Evolutionary conservation across 2,888 invertebrate genomes (phyloP).

Genomic region (Lepidocyrtoides sp.): DNA sequence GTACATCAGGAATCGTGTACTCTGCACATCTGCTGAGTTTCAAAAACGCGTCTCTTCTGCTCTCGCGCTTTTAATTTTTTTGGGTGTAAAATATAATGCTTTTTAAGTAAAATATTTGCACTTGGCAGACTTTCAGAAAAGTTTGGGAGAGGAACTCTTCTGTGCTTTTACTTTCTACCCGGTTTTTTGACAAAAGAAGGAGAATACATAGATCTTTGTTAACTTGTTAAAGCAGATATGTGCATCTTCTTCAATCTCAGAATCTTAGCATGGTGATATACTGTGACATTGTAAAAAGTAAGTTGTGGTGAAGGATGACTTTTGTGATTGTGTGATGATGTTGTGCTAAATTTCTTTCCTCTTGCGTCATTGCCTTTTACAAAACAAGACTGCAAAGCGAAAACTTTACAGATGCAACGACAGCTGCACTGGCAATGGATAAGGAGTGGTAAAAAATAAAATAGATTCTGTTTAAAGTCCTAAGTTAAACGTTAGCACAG

Average conservation of each 20-base stretch:
- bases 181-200: not conserved
- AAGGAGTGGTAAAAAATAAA: not conserved
- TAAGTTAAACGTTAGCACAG: too few relatives aligned
- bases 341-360: constrained; percentile 45
- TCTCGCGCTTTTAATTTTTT: not conserved
- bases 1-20: too few relatives aligned
- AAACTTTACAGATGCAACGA: not conserved
- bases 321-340: constrained; percentile 5
- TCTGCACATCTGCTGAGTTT: constrained; percentile 41
- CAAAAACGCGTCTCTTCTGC: constrained; percentile 23
- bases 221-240: not conserved
- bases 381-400: not conserved
- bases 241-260: not conserved
- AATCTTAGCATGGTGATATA: not conserved
- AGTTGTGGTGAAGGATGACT: not conserved
- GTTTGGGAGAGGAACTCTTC: not conserved
- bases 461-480: too few relatives aligned
- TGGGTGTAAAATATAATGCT: constrained; percentile 56
- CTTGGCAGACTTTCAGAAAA: constrained; percentile 69
- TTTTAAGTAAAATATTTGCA: constrained; percentile 64
- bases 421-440: not conserved
- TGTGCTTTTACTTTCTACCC: not conserved
- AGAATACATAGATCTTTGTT: not conserved
- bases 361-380: constrained; percentile 33
- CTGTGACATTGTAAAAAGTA: too few relatives aligned